Evolutionary conservation across 2,113 vertebrate genomes (phyloP), one percentile per base, ranked within the genome.

Genomic region (Oreochromis tanganicae): DNA sequence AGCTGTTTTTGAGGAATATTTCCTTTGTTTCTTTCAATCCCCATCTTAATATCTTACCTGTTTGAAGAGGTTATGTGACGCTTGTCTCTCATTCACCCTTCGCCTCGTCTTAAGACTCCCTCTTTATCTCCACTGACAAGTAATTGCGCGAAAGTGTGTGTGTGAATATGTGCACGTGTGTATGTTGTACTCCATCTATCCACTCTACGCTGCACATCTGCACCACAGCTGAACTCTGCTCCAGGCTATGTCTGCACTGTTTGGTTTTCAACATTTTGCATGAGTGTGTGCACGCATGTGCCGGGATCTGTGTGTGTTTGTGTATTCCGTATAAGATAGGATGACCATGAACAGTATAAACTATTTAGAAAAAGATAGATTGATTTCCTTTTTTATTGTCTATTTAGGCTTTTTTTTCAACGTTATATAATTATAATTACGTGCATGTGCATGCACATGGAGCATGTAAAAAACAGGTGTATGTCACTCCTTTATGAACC

Each of bases 161-260:
- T 88, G 81, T 92, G 90, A 80, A 80, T 85, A 54, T 63, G 82
- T 57, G 73, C 75, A 84, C 34, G 43, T 88, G 92, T 89, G 80
- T 88, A 63, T 83, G 87, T 89, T 89, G 90, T 81, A 87, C 59
- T 87, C 29, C 66, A 71, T 84, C 88, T 81, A 78, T 93, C 87
- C 85, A 81, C 73, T 90, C 83, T 83, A 50, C 82, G 89, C 84
- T 24, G 79, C 92, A 96, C 95, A 96, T 96, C 96, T 96, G 96
- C 57, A 78, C 80, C 16, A n/a, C 96, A 97, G 94, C 94, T 96
- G 95, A 94, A 91, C 81, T 10, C 80, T 92, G 87, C 95, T 95
- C 54, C 61, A 27, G 93, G 93, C 90, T 85, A 94, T 52, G 89
- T 94, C 92, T 95, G 91, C 90, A 83, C 83, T 94, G 88, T 95